Evolutionary conservation across 2,797 vertebrate species (phyloP).

Genomic region (Moxostoma hubbsi): DNA sequence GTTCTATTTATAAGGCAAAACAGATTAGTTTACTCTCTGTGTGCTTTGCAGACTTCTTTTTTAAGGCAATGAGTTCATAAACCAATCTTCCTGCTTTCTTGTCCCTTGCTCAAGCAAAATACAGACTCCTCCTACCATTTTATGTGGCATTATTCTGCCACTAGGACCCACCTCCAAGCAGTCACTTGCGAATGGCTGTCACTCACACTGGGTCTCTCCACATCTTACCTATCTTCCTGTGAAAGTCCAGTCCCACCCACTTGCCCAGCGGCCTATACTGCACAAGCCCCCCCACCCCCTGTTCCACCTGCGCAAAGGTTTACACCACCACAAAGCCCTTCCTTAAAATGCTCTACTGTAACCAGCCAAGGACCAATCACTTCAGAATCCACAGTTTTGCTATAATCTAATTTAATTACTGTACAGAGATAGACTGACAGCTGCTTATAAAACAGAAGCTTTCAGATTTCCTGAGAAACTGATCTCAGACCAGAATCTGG

Average conservation of each 20-base stretch:
- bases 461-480: not conserved
- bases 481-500: slow-evolving; percentile 30
- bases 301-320: slow-evolving; percentile 54
- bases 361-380: slow-evolving; percentile 51
- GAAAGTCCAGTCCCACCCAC: slow-evolving; percentile 66
- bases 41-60: not conserved
- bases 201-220: slow-evolving; percentile 73
- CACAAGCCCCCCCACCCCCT: slow-evolving; percentile 64
- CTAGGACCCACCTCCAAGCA: slow-evolving; percentile 72
- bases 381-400: slow-evolving; percentile 34
- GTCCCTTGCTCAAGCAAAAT: slow-evolving; percentile 62
- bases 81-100: slow-evolving; percentile 59
- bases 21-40: too few relatives aligned
- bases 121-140: slow-evolving; percentile 62
- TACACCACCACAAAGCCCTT: slow-evolving; percentile 51
- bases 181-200: slow-evolving; percentile 79
- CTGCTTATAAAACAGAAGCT: too few relatives aligned
- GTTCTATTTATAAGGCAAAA: too few relatives aligned
- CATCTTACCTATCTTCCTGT: slow-evolving; percentile 53
- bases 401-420: slow-evolving; percentile 43
- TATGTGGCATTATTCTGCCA: slow-evolving; percentile 66
- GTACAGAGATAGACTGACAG: too few relatives aligned
- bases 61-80: slow-evolving; percentile 25
- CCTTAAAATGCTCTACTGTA: slow-evolving; percentile 29
- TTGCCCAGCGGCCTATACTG: slow-evolving; percentile 74